A percentile compares a stretch with the other conserved stretches of the same genome.
Conservation (phyloP, 2,888 invertebrate species). For the Oligia latruncula region DNA sequence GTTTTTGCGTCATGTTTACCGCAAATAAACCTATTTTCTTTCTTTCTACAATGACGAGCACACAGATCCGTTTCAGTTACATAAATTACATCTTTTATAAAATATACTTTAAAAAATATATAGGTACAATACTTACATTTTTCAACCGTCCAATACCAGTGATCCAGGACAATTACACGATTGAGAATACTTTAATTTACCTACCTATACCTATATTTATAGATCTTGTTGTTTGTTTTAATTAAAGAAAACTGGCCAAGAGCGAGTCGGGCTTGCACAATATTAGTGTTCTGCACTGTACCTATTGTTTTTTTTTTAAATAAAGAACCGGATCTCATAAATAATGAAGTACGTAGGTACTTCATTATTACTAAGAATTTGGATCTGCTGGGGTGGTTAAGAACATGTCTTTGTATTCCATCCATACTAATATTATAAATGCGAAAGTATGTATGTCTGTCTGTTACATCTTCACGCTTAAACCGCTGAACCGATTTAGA, state of each 20-base stretch:
- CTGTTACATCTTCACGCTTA: too few species aligned
- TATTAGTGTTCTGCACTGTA: not conserved
- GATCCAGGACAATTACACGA: not conserved
- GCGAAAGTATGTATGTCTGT: too few species aligned
- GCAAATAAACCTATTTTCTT: too few species aligned
- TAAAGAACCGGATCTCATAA: not conserved
- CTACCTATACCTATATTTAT: not conserved
- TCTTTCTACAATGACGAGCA: slow-evolving; percentile 1
- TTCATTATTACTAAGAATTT: not conserved
- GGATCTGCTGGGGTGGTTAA: not conserved
- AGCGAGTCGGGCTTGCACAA: not conserved
- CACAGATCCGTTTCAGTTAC: not conserved
- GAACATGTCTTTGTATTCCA: not conserved
- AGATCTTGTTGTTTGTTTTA: not conserved
- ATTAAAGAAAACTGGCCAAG: not conserved
- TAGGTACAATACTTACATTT: not conserved
- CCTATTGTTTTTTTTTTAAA: not conserved
- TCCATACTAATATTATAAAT: too few species aligned
- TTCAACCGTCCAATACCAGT: not conserved
- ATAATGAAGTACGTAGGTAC: not conserved
- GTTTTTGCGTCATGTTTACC: too few species aligned
- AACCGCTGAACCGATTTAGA: too few species aligned
- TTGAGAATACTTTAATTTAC: not conserved
- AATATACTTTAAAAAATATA: not conserved
- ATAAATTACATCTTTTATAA: not conserved